phyloP scores from a whole-genome alignment of 2,113 vertebrate species.

The Chrysemys picta region DNA sequence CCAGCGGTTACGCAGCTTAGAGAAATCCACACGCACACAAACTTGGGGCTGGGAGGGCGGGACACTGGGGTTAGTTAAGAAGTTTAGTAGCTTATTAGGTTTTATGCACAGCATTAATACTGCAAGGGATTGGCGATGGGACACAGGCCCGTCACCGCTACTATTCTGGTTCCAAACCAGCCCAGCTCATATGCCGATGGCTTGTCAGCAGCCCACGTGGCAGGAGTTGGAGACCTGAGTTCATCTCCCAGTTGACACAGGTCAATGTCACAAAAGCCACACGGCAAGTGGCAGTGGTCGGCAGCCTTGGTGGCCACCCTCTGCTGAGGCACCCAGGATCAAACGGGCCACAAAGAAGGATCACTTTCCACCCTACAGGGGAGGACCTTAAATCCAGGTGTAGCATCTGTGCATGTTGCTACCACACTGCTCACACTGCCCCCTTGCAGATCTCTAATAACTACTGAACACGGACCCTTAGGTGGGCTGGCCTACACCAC shows the following conservation, averaged over 20 bases:
- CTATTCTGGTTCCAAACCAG: not conserved
- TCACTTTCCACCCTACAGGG: not conserved
- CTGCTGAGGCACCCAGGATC: not conserved
- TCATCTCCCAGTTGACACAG: not conserved
- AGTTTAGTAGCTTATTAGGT: conserved; percentile 13
- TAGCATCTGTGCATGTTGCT: not conserved
- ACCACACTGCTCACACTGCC: not conserved
- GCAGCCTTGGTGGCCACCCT: not conserved
- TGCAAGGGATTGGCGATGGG: conserved; percentile 10
- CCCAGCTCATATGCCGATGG: not conserved
- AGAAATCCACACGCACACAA: not conserved
- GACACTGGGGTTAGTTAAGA: conserved; percentile 26
- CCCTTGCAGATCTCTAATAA: not conserved
- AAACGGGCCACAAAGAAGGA: not conserved
- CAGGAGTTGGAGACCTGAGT: not conserved
- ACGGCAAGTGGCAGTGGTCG: fast-evolving
- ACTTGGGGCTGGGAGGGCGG: not conserved
- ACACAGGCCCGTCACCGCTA: not conserved
- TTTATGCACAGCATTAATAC: not conserved
- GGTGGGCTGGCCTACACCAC: not conserved
- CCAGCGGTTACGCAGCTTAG: not conserved
- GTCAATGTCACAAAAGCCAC: not conserved
- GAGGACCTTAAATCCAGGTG: no score
- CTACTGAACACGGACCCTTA: not conserved
- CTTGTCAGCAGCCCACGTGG: not conserved